Percentiles rank a stretch among this genome's conserved stretches.
These are phyloP conservation scores for Chrysolina oricalcia DNA, from an alignment of 2,888 invertebrate species.

Conservation along the genomic window DNA sequence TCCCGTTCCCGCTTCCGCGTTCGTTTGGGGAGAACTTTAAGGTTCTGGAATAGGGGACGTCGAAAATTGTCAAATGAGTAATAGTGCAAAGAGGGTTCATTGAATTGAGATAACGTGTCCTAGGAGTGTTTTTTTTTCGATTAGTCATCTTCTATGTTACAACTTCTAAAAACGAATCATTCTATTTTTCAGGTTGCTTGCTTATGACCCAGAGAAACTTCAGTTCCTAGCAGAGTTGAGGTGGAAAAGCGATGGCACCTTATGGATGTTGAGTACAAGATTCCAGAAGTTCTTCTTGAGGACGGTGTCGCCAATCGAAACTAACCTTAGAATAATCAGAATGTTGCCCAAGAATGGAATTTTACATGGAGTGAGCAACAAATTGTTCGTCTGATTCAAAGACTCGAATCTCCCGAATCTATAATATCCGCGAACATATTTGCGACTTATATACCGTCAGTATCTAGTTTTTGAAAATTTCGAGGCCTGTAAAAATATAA, in stretches of 20 bases:
- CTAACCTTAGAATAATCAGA: constrained; percentile 84
- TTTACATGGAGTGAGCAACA: constrained; percentile 45
- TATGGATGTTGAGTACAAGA: constrained; percentile 84
- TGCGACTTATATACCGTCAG: too few species aligned
- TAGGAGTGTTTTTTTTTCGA: too few species aligned
- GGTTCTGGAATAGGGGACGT: too few species aligned
- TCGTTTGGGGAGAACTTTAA: too few species aligned
- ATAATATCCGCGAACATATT: too few species aligned
- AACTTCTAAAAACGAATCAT: not conserved
- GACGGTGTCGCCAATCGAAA: constrained; percentile 79
- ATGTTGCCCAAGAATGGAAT: constrained; percentile 45
- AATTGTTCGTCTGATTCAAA: constrained; percentile 45
- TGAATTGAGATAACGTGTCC: too few species aligned
- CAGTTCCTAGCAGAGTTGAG: constrained; percentile 87
- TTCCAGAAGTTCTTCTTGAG: constrained; percentile 88
- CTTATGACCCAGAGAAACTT: constrained; percentile 81
- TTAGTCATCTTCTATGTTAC: not conserved
- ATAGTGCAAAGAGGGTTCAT: too few species aligned
- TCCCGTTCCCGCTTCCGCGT: too few species aligned
- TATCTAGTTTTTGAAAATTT: not conserved
- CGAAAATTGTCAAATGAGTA: too few species aligned
- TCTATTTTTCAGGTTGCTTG: constrained; percentile 76
- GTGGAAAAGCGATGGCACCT: constrained; percentile 79
- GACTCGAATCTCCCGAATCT: too few species aligned
- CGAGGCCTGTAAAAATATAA: not conserved